phyloP scores from a whole-genome alignment of 2,888 invertebrate genomes.

The Notodonta dromedarius region DNA sequence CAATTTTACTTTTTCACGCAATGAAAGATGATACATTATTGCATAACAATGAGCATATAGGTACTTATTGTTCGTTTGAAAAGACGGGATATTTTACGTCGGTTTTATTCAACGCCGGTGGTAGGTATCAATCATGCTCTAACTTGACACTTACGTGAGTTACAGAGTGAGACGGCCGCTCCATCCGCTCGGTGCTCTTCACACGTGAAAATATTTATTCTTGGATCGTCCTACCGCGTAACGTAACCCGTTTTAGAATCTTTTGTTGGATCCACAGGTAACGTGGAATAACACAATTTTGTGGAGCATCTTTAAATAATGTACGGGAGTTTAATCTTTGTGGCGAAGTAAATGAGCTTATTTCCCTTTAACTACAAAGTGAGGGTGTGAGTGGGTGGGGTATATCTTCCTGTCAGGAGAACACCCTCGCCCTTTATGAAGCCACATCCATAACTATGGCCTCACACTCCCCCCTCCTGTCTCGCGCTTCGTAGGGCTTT shows the following conservation, averaged over 20 bases:
- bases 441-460: conserved; percentile 59
- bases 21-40: not conserved
- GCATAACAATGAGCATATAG: conserved; percentile 19
- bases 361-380: conserved; percentile 35
- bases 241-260: conserved; percentile 56
- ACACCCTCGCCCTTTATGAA: conserved; percentile 66
- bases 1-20: not conserved
- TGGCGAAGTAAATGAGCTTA: conserved; percentile 39
- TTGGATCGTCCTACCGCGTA: conserved; percentile 51
- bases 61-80: conserved; percentile 44
- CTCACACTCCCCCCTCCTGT: conserved; percentile 57
- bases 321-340: conserved; percentile 51
- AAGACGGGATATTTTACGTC: conserved; percentile 17
- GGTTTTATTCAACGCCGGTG: conserved; percentile 43
- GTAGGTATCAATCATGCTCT: conserved; percentile 54
- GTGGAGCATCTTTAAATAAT: conserved; percentile 39
- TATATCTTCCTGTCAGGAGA: conserved; percentile 55
- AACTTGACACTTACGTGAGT: conserved; percentile 47
- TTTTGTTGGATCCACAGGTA: conserved; percentile 68
- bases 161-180: conserved; percentile 39
- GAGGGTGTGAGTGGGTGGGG: conserved; percentile 48
- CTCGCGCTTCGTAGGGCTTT: conserved; percentile 58
- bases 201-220: conserved; percentile 55
- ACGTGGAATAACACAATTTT: conserved; percentile 61
- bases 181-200: conserved; percentile 44